A percentile compares a stretch with the other conserved stretches of the same genome.
Conservation (phyloP, 2,113 vertebrate species). For the Malaclemys terrapin region DNA sequence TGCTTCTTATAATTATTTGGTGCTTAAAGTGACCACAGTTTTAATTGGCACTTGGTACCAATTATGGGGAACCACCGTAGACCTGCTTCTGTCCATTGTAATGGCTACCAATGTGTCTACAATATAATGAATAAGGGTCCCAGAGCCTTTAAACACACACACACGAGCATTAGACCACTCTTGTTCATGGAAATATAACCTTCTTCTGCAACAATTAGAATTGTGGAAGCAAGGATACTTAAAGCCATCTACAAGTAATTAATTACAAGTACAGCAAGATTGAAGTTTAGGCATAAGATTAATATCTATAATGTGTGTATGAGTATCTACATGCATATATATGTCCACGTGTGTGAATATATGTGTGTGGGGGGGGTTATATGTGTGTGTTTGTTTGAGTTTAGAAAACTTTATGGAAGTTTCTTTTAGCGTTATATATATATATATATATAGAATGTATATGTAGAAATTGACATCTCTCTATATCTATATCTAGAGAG, state of each 20-base stretch:
- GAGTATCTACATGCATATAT: background rate
- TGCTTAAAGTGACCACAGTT: background rate
- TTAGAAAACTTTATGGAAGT: background rate
- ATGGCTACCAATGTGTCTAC: background rate
- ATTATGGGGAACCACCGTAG: background rate
- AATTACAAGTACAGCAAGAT: background rate
- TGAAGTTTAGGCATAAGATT: background rate
- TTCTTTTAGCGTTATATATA: background rate
- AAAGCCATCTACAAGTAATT: background rate
- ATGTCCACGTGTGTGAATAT: background rate
- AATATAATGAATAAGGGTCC: background rate
- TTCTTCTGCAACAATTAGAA: background rate
- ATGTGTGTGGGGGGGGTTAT: background rate
- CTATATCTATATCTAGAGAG: too few species aligned
- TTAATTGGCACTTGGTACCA: background rate
- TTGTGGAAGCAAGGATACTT: background rate
- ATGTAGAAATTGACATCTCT: background rate
- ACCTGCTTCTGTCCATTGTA: background rate
- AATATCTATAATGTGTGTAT: background rate
- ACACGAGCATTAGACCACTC: background rate
- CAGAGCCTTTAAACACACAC: background rate
- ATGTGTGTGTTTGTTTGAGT: background rate
- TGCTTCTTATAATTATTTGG: background rate
- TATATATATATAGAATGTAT: background rate
- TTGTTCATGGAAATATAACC: background rate